Percentiles rank a stretch among this genome's conserved stretches.
phyloP scores from a whole-genome alignment of 1,140 invertebrate species.

The Ectropis grisescens region DNA sequence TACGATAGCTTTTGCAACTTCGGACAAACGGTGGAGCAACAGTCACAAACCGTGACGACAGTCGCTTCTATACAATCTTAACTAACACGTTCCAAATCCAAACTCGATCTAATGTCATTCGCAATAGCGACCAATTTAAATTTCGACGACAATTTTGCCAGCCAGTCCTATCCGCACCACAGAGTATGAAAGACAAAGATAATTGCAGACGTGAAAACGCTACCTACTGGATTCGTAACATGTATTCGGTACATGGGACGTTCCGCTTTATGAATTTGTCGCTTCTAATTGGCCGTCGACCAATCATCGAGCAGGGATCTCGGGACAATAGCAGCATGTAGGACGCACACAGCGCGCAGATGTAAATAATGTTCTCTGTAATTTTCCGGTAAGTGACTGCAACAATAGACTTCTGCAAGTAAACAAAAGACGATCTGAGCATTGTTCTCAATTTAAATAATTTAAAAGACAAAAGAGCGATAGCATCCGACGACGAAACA shows the following conservation, averaged over 20 bases:
- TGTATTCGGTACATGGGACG: conserved; percentile 18
- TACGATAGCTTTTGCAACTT: conserved; percentile 52
- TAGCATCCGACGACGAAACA: conserved; percentile 1
- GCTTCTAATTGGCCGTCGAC: conserved; percentile 21
- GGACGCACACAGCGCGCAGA: conserved; percentile 16
- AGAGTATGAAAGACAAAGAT: conserved; percentile 4
- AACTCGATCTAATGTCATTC: background rate
- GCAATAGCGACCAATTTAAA: background rate
- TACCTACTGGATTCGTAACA: background rate
- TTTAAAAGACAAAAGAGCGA: conserved; percentile 19
- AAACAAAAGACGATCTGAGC: conserved; percentile 35
- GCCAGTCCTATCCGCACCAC: background rate
- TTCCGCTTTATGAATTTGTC: conserved; percentile 39
- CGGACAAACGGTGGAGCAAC: conserved; percentile 44
- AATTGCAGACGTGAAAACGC: conserved; percentile 7
- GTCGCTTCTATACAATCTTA: conserved; percentile 26
- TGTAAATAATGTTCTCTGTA: conserved; percentile 38
- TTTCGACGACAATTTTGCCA: background rate
- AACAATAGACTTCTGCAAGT: conserved; percentile 41
- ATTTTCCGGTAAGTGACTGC: conserved; percentile 52
- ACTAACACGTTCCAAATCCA: background rate
- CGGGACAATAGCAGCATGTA: conserved; percentile 4
- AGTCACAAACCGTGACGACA: conserved; percentile 45
- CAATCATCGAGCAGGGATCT: conserved; percentile 10
- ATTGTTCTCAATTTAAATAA: conserved; percentile 43